Conservation (phyloP, 2,888 invertebrate genomes). For the Eucriotettix oculatus region DNA sequence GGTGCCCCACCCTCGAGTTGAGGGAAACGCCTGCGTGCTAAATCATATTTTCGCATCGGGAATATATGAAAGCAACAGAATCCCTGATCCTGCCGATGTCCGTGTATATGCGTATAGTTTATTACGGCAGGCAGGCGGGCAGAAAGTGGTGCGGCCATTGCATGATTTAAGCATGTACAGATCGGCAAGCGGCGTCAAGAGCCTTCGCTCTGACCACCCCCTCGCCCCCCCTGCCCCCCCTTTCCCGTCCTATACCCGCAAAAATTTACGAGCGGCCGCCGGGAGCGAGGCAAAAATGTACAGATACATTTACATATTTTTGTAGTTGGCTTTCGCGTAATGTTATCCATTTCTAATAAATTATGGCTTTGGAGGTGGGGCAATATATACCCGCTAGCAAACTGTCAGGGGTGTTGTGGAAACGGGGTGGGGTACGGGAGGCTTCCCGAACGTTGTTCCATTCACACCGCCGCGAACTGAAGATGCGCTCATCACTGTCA, state of each 20-base stretch:
- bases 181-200: not conserved
- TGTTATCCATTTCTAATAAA: not conserved
- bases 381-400: too few species aligned
- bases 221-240: too few species aligned
- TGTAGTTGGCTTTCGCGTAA: not conserved
- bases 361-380: not conserved
- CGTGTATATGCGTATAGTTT: not conserved
- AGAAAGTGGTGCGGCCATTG: not conserved
- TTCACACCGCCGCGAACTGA: too few species aligned
- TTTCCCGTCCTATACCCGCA: not conserved
- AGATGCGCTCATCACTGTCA: too few species aligned
- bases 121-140: not conserved
- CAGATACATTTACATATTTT: not conserved
- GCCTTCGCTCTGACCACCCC: not conserved
- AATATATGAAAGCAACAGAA: not conserved
- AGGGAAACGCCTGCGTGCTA: slow-evolving; percentile 5
- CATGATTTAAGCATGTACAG: not conserved
- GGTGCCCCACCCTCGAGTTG: slow-evolving; percentile 4
- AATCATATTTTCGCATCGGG: slow-evolving; percentile 9
- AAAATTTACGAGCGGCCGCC: not conserved
- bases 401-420: too few species aligned
- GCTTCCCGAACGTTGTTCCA: too few species aligned
- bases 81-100: not conserved
- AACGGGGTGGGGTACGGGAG: too few species aligned
- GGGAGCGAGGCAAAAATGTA: not conserved